Evolutionary conservation across 2,113 vertebrate genomes (phyloP).

Genomic region (Motacilla tschutschensis): DNA sequence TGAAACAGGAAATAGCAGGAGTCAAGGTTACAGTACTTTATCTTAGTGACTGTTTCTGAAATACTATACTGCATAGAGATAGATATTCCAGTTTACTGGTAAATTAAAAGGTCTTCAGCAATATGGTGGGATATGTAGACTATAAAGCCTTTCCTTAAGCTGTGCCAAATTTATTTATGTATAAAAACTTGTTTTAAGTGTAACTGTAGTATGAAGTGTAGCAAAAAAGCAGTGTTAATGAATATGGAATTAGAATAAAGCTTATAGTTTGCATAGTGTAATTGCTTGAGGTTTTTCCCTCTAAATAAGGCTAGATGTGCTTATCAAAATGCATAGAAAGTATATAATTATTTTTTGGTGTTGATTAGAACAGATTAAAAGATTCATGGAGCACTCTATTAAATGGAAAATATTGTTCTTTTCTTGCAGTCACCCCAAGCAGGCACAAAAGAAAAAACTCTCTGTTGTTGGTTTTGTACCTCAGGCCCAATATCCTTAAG

Average conservation of each 20-base stretch:
- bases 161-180: not conserved
- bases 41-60: slow-evolving; percentile 3
- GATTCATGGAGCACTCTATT: not conserved
- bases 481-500: slow-evolving; percentile 99
- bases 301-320: not conserved
- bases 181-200: not conserved
- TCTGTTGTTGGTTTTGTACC: slow-evolving; percentile 99
- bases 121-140: not conserved
- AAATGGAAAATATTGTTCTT: slow-evolving; percentile 19
- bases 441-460: slow-evolving; percentile 98
- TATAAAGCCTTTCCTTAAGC: not conserved
- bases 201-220: not conserved
- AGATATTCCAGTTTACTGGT: slow-evolving; percentile 1
- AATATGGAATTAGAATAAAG: not conserved
- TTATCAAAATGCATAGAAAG: not conserved
- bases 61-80: slow-evolving; percentile 6
- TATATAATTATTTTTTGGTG: not conserved
- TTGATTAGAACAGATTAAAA: not conserved
- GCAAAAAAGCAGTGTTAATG: not conserved
- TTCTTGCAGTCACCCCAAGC: slow-evolving; percentile 93
- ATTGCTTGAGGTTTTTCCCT: not conserved
- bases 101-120: not conserved
- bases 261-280: not conserved
- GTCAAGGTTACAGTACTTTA: not conserved
- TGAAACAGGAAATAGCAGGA: slow-evolving; percentile 10